Base-by-base conservation (phyloP, 2,888 invertebrate genomes). In the Eupeodes latifasciatus region DNA sequence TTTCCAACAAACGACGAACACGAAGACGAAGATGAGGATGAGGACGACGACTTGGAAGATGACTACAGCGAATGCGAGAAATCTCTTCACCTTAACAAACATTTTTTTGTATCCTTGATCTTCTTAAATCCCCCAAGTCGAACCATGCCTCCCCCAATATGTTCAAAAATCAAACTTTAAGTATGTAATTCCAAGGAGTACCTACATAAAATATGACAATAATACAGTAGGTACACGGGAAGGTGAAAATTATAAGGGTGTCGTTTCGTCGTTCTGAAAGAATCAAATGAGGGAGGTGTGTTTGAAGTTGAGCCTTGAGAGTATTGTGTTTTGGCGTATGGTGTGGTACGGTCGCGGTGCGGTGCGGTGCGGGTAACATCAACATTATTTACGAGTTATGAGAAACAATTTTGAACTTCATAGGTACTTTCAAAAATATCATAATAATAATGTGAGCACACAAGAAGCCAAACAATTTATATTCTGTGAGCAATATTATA, bases 341-440 rank as follows among this genome's bases (percentile, higher is more conserved):
- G 27, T 19, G 19, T 19, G 19, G 19, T 19, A 16, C 9, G 51
- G 55, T 16, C 40, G 61, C 36, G 53, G 14, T 40, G 11, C n/a
- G 16, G 7, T 10, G 9, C 16, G 11, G 57, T 53, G 11, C 9
- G n/a, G 47, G 53, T 69, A 62, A 74, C 78, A 78, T 72, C 69
- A 69, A 74, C 72, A 78, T 81, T 78, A 85, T 74, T 85, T 78
- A 81, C 62, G 77, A 81, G 72, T 78, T 72, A 69, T 76, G 47
- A 12, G 64, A 69, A 76, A 80, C 62, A 27, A 40, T 16, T 71
- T 59, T 61, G 44, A 74, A 74, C 14, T 81, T 62, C 19, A 75
- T 67, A 40, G 40, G 40, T 40, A 34, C 55, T 62, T 78, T 51
- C 53, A 53, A 47, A 61, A 14, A 76, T 34, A 44, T 12, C 47